Base-by-base conservation (phyloP, 2,797 vertebrate genomes). In the Avahi laniger region DNA sequence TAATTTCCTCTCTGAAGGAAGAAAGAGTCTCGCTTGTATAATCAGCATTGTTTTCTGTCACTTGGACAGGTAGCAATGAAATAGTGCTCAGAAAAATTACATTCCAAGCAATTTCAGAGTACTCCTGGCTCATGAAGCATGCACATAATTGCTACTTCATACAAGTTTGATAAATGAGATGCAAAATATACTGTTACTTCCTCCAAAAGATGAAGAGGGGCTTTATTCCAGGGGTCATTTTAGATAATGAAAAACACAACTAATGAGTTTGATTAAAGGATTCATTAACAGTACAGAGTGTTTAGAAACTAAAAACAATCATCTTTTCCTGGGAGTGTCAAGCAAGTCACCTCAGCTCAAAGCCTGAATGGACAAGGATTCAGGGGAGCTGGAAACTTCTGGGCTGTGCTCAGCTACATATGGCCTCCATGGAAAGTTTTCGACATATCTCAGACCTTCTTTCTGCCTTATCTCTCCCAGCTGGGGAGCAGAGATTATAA, bases 51-150 rank as follows among this genome's bases (percentile, higher is more conserved):
- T 88, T 93, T 97, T 94, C 89, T 89, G 89, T 97, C 97, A 93
- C 96, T 98, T 11, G 70, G 81, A 94, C 72, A 98, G 93, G 65
- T 8, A 82, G 86, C 94, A 20, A 57, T 96, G 95, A 97, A 98
- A 97, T 96, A 98, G 67, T 96, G 43, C 65, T 95, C 95, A 59
- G 90, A 97, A 97, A 97, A 98, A 95, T 78, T 93, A 95, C 59
- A 96, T 57, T 96, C 89, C 97, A 35, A 38, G 85, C 85, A 79
- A 95, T 94, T 95, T 96, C 87, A 95, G 93, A 94, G 52, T 17
- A 4, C 41, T 65, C 95, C 86, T 67, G 38, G 85, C 17, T 38
- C 67, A 73, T 28, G 59, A 12, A 94, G 63, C 61, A 84, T 54
- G 87, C 43, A 59, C 4, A 1, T 93, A 76, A 76, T 63, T 97